Evolutionary conservation across 2,888 invertebrate species (phyloP).

Genomic region (Bembecia ichneumoniformis): DNA sequence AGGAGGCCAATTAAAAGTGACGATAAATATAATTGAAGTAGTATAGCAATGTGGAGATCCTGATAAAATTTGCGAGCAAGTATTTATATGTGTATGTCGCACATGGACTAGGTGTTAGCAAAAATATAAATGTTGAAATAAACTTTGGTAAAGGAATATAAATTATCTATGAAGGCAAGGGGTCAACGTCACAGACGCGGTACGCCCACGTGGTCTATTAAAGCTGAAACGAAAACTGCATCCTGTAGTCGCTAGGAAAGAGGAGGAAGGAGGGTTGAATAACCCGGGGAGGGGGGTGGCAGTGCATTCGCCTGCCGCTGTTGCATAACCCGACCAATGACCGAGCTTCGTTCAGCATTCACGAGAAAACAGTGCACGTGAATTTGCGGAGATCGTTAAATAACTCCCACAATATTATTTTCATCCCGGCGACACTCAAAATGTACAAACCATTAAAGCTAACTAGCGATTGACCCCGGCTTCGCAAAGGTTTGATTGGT

Average conservation of each 20-base stretch:
- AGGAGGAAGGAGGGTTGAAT: slow-evolving; percentile 36
- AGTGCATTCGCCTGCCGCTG: slow-evolving; percentile 33
- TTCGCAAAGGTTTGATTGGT: no score
- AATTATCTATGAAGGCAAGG: neutral
- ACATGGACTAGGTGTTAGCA: no score
- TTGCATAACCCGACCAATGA: slow-evolving; percentile 51
- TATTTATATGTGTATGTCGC: no score
- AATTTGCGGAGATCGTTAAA: slow-evolving; percentile 13
- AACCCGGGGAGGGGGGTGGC: slow-evolving; percentile 39
- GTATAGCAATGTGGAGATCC: no score
- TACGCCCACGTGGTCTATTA: slow-evolving; percentile 46
- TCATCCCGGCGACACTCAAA: no score
- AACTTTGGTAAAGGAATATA: no score
- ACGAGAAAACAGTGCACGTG: slow-evolving; percentile 22
- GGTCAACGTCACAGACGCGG: slow-evolving; percentile 16
- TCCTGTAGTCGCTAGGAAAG: slow-evolving; percentile 29
- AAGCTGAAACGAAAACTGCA: slow-evolving; percentile 45
- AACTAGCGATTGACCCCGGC: no score
- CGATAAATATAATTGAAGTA: neutral
- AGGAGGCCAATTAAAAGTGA: neutral
- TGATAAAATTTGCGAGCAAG: no score
- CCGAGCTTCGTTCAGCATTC: slow-evolving; percentile 28
- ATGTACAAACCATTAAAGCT: no score
- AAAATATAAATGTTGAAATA: no score
- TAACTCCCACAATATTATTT: neutral